A percentile compares a stretch with the other conserved stretches of the same genome.
Evolutionary conservation across 2,797 vertebrate species (phyloP).

Genomic region (Myotis pilosus): DNA sequence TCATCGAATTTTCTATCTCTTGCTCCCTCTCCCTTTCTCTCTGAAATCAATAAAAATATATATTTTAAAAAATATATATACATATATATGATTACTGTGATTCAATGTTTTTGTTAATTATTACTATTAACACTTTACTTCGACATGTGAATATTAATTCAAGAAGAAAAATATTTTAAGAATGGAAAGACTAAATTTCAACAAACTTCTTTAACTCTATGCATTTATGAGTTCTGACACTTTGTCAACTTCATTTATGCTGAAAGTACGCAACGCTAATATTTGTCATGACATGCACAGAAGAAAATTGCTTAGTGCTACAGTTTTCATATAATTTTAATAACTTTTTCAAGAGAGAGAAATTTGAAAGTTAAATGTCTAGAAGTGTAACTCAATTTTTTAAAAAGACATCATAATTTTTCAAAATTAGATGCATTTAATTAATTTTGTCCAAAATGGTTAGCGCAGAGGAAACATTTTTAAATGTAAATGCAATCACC

Average conservation of each 20-base stretch:
- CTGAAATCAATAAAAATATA: too few relatives aligned
- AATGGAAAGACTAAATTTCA: not conserved
- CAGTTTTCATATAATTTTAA: constrained; percentile 54
- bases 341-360: constrained; percentile 23
- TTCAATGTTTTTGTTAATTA: not conserved
- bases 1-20: too few relatives aligned
- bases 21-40: too few relatives aligned
- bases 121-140: not conserved
- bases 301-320: constrained; percentile 57
- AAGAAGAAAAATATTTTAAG: not conserved
- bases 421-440: constrained; percentile 33
- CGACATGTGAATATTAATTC: not conserved
- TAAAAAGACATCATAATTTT: constrained; percentile 37
- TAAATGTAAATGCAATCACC: constrained; percentile 5
- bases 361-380: constrained; percentile 51
- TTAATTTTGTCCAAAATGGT: constrained; percentile 43
- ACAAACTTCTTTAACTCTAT: constrained; percentile 47
- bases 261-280: constrained; percentile 31
- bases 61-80: too few relatives aligned
- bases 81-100: not conserved
- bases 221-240: constrained; percentile 64
- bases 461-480: constrained; percentile 27
- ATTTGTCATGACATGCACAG: constrained; percentile 55
- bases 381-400: not conserved
- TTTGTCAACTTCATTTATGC: constrained; percentile 57